Evolutionary conservation across 2,113 vertebrate species (phyloP).

Genomic region (Leptosomus discolor): DNA sequence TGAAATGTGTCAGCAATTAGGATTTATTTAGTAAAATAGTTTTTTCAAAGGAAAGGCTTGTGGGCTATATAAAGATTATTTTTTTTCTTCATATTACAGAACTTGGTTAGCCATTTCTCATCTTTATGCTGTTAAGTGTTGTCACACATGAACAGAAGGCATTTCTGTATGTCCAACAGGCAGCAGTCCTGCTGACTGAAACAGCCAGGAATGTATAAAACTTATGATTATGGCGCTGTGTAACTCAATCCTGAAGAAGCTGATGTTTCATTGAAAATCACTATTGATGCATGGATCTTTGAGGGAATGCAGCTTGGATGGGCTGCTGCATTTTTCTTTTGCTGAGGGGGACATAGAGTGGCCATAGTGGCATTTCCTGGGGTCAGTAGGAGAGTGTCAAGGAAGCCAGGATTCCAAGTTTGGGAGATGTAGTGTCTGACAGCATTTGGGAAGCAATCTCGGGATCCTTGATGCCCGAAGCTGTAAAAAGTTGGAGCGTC

Average conservation of each 20-base stretch:
- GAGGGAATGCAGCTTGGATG: background rate
- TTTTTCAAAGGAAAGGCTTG: background rate
- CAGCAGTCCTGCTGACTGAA: background rate
- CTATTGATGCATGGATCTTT: background rate
- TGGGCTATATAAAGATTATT: background rate
- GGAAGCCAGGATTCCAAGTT: background rate
- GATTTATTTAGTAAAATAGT: background rate
- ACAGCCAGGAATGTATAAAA: background rate
- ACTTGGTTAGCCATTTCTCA: background rate
- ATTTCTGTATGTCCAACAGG: background rate
- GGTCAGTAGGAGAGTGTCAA: background rate
- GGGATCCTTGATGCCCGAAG: background rate
- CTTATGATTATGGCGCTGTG: background rate
- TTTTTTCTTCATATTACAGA: background rate
- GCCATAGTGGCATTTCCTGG: conserved; percentile 6
- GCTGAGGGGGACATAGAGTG: background rate
- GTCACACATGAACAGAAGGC: background rate
- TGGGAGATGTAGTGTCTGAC: background rate
- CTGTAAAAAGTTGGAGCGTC: background rate
- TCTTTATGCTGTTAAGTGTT: background rate
- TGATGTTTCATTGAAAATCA: background rate
- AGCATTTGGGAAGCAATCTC: background rate
- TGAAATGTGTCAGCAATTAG: background rate
- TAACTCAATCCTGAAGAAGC: background rate
- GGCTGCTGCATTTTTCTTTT: background rate